Percentiles rank a stretch among this genome's conserved stretches.
Evolutionary conservation across 2,113 vertebrate species (phyloP).

Genomic region (Megalops atlanticus): DNA sequence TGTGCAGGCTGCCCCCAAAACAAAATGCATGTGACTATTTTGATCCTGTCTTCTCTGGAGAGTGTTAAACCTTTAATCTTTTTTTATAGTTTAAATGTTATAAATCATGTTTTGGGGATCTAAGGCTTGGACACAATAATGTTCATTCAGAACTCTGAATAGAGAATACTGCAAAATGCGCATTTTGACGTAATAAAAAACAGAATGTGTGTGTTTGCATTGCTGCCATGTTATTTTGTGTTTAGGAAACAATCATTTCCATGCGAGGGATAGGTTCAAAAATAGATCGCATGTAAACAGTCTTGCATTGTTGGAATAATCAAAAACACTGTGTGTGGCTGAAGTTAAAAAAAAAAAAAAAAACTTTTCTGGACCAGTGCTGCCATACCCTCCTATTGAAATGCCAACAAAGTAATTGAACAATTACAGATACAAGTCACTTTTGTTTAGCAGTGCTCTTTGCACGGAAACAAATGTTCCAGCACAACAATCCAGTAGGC

Average conservation of each 20-base stretch:
- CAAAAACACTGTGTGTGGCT: constrained; percentile 56
- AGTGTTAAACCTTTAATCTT: not conserved
- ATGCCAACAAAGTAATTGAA: constrained; percentile 49
- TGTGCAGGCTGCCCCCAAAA: not conserved
- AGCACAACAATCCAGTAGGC: constrained; percentile 51
- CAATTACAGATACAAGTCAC: constrained; percentile 47
- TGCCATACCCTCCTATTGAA: not conserved
- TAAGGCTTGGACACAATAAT: not conserved
- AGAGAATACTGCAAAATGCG: not conserved
- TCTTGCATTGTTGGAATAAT: constrained; percentile 65
- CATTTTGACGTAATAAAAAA: not conserved
- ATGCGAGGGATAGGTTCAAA: constrained; percentile 27
- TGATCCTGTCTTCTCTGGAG: not conserved
- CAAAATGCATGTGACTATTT: not conserved
- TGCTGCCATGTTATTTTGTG: constrained; percentile 37
- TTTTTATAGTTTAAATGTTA: too few relatives aligned
- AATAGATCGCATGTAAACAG: constrained; percentile 54
- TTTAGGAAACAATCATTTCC: constrained; percentile 31
- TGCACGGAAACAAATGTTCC: constrained; percentile 50
- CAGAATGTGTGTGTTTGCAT: constrained; percentile 22
- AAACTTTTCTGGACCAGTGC: constrained; percentile 25
- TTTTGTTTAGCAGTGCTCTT: constrained; percentile 50
- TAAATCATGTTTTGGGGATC: not conserved
- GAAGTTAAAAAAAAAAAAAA: not conserved
- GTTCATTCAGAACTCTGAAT: not conserved